A percentile compares a stretch with the other conserved stretches of the same genome.
phyloP scores from a whole-genome alignment of 2,797 vertebrate species.

The Danio tinwini region DNA sequence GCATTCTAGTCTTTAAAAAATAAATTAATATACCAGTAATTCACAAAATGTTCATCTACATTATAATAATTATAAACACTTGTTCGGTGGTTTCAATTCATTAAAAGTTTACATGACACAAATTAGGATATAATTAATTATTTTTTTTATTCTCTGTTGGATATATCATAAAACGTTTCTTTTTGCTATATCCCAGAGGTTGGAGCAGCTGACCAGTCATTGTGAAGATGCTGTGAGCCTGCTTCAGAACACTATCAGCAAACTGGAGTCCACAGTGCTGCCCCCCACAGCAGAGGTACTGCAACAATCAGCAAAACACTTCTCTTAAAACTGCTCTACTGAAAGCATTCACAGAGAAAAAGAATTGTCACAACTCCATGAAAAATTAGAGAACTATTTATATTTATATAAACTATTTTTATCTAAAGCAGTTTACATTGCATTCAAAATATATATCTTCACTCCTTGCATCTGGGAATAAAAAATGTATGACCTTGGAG shows the following conservation, averaged over 20 bases:
- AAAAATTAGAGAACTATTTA: background rate
- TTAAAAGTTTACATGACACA: background rate
- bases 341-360: slow-evolving; percentile 13
- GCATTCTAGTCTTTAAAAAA: background rate
- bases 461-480: background rate
- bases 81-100: too few relatives aligned
- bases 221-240: slow-evolving; percentile 82
- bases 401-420: background rate
- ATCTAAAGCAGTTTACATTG: background rate
- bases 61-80: too few relatives aligned
- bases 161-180: background rate
- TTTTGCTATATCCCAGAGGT: slow-evolving; percentile 73
- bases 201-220: slow-evolving; percentile 83
- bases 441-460: background rate
- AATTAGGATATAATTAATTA: background rate
- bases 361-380: background rate
- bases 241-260: slow-evolving; percentile 81
- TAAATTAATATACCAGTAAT: background rate
- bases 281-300: slow-evolving; percentile 80
- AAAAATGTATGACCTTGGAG: background rate
- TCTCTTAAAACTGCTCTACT: background rate
- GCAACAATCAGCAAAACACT: background rate
- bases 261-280: slow-evolving; percentile 74
- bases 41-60: background rate
- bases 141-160: background rate